Base-by-base conservation (phyloP, 2,797 vertebrate genomes). In the Phataginus tetradactyla region DNA sequence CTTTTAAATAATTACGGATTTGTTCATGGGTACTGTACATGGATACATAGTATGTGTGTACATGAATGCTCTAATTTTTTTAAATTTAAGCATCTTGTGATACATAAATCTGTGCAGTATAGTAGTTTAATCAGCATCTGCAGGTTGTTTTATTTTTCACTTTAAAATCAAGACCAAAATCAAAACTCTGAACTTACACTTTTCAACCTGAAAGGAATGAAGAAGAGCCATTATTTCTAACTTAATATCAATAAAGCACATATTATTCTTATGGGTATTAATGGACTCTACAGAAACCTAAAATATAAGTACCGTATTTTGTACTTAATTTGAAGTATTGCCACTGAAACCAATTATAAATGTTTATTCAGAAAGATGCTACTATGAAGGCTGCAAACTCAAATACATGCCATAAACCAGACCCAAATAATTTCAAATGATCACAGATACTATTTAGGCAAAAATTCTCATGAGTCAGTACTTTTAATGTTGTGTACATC, bases 401-500 rank as follows among this genome's bases (percentile, higher is more conserved):
- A 32, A 88, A 88, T 34, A 32, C 39, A 39, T 39, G 64, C 45
- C 39, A 49, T 49, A 88, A 86, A 87, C 29, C 64, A 95, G 87
- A 84, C 42, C 27, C 53, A 59, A 90, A 68, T 53, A 64, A 90
- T 80, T 96, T 84, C 69, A 87, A 96, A 88, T 23, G 34, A 83
- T 88, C 39, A 85, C 42, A 45, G 45, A 94, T 69, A 75, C 42
- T 14, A 75, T 10, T 79, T 71, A 91, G 74, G 45, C 64, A 91
- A 78, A 80, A 86, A 96, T 68, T 95, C 86, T 90, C 91, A 68
- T 12, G 75, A 66, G 87, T 97, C 93, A 97, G 85, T 53, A 91
- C 32, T 95, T 97, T 98, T 87, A 98, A 97, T 97, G 96, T 96
- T 42, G n/a, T 86, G 42, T 79, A 97, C 95, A 97, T 95, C 72